phyloP scores from a whole-genome alignment of 2,888 invertebrate genomes.

The Alviniconcha strummeri region DNA sequence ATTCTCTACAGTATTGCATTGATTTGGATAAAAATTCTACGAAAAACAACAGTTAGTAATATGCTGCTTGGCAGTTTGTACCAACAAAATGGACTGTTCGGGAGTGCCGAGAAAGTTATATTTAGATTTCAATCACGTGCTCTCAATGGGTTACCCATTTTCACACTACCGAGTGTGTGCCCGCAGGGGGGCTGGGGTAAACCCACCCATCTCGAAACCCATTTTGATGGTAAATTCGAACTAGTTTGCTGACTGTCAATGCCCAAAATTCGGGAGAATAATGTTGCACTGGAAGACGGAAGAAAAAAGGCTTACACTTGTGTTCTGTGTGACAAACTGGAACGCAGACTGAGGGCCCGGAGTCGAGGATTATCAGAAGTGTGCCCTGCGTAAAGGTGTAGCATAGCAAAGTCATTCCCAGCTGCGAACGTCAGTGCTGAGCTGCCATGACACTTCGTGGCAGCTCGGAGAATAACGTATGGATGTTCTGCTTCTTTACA shows the following conservation, averaged over 20 bases:
- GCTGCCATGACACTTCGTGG: conserved; percentile 34
- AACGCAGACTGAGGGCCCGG: conserved; percentile 17
- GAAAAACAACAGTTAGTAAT: too few relatives aligned
- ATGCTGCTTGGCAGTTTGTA: too few relatives aligned
- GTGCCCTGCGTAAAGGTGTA: conserved; percentile 9
- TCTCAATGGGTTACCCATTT: conserved; percentile 43
- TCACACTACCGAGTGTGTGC: conserved; percentile 31
- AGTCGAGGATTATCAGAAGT: conserved; percentile 30
- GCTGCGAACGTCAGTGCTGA: conserved; percentile 22
- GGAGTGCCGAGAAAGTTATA: conserved; percentile 41
- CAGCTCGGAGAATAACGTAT: background rate
- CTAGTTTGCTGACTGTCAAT: background rate
- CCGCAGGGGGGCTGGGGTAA: conserved; percentile 6
- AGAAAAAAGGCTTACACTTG: background rate
- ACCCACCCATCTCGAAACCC: conserved; percentile 23
- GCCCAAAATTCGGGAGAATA: background rate
- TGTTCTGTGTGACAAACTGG: background rate
- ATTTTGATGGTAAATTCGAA: conserved; percentile 33
- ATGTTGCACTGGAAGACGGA: conserved; percentile 20
- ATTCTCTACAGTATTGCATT: background rate
- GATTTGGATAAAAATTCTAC: too few relatives aligned
- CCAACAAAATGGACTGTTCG: background rate
- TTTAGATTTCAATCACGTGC: conserved; percentile 42
- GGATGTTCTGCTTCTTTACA: conserved; percentile 29
- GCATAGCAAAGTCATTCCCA: conserved; percentile 11